Evolutionary conservation across 2,113 vertebrate species (phyloP), one percentile per base, ranked within the genome.

Genomic region (Siniperca knerii): DNA sequence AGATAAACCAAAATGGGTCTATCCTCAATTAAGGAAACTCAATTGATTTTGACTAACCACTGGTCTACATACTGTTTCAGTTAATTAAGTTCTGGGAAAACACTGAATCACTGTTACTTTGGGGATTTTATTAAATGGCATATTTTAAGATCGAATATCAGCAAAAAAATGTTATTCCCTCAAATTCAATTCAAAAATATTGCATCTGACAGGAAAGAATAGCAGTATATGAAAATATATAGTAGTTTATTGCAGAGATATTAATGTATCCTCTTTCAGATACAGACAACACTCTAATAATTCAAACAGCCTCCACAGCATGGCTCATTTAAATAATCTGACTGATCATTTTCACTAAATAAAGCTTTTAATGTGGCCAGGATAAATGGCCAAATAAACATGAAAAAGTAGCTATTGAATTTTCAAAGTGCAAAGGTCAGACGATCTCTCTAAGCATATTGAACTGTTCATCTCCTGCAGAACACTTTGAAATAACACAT

Each of bases 381-480:
- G 20, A 50, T 40, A 46, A 78, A 58, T n/a, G 25, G 4, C 23
- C 3, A 57, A 54, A 58, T 80, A 55, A 73, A 76, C 50, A 82
- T 23, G 13, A 21, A 81, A 25, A 57, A 29, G 1, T 50, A 15
- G 44, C n/a, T 16, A 7, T 33, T 44, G 57, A 44, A 55, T n/a
- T 64, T 61, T 3, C 16, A 57, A 58, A 40, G 29, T 20, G 12
- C 18, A 76, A 67, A 40, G 37, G 35, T 44, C 55, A 52, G 4
- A 35, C 25, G 0, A 57, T 12, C 3, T 54, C 3, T 76, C 8
- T 29, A 13, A 40, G 15, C 12, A 50, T 2, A 20, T 9, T 55
- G 12, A 78, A 25, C n/a, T 6, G 20, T 48, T 48, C 10, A 44
- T 70, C 18, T 66, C 40, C 40, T 58, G 8, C 29, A 81, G 25